These are phyloP conservation scores for Cydia amplana DNA, from an alignment of 1,140 invertebrate species.

Conservation along the genomic window DNA sequence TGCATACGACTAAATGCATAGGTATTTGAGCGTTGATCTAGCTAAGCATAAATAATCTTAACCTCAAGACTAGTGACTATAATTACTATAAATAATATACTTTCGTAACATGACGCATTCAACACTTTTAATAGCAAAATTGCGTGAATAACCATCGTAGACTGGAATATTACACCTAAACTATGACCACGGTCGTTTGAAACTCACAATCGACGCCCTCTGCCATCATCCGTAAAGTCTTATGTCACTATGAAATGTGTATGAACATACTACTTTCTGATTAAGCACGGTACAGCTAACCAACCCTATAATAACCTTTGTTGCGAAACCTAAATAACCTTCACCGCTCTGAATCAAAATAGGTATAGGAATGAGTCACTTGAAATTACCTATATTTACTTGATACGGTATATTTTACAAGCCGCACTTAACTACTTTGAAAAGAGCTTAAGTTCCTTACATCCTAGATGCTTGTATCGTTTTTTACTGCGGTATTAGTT, in stretches of 20 bases:
- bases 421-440: neutral
- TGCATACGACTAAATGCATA: no score
- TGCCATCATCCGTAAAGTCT: neutral
- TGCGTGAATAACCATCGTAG: neutral
- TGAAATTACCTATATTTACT: conserved; percentile 27
- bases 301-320: conserved; percentile 28
- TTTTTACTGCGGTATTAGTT: neutral
- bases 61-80: neutral
- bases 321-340: conserved; percentile 26
- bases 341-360: conserved; percentile 28
- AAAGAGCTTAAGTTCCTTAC: neutral
- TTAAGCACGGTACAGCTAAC: neutral
- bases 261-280: neutral
- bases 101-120: conserved; percentile 6
- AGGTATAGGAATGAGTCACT: conserved; percentile 31
- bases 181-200: neutral
- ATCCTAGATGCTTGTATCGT: neutral
- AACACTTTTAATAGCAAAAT: neutral
- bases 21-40: no score
- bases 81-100: neutral
- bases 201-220: neutral
- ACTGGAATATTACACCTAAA: neutral
- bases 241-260: neutral
- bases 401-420: conserved; percentile 20
- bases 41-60: neutral